Percentiles rank a stretch among this genome's conserved stretches.
Evolutionary conservation across 2,113 vertebrate species (phyloP).

Genomic region (Albula glossodonta): DNA sequence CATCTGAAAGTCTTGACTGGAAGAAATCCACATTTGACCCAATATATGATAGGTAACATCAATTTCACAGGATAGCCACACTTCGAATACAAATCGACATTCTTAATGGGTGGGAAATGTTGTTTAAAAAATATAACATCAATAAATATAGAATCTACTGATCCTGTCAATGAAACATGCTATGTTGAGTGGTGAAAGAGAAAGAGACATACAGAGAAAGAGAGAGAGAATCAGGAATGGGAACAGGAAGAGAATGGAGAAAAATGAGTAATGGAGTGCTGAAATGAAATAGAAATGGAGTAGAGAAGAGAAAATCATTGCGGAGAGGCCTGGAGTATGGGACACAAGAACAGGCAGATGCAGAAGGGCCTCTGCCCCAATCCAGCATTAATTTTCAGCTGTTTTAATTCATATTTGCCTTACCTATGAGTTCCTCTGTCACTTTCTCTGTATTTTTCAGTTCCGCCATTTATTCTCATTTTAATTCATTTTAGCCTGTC

Average conservation of each 20-base stretch:
- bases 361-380: neutral
- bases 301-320: neutral
- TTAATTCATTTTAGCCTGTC: neutral
- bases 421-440: neutral
- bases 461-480: neutral
- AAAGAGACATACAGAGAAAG: neutral
- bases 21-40: no score
- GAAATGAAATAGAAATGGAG: neutral
- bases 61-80: no score
- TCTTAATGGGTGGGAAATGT: no score
- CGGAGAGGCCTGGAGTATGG: neutral
- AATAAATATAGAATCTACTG: no score
- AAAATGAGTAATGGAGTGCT: neutral
- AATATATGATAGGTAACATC: no score
- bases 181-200: neutral
- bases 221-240: neutral
- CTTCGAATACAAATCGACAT: no score
- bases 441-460: neutral
- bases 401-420: neutral
- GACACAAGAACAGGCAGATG: neutral
- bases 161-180: no score
- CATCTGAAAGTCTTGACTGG: no score
- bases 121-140: no score
- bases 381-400: neutral
- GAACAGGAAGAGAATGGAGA: neutral